These are phyloP conservation scores for Anomalospiza imberbis DNA, from an alignment of 2,797 vertebrate genomes.

Conservation along the genomic window DNA sequence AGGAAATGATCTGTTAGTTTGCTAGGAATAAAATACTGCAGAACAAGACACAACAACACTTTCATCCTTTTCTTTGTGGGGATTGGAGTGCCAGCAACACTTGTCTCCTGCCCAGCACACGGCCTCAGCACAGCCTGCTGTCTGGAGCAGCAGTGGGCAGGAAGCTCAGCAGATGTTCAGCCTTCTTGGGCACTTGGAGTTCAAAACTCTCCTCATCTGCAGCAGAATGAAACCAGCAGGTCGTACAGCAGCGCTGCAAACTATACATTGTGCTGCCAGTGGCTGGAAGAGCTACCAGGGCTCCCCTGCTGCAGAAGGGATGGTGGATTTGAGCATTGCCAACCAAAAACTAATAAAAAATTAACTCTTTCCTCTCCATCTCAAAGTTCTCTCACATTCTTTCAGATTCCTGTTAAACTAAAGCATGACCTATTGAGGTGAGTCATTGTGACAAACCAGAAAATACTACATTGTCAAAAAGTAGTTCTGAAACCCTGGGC, in stretches of 20 bases:
- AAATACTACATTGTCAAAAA: constrained; percentile 4
- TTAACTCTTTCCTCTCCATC: neutral
- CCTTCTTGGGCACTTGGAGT: neutral
- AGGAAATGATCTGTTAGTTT: neutral
- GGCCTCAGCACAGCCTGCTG: neutral
- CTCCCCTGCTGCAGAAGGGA: neutral
- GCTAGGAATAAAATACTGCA: neutral
- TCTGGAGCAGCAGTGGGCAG: neutral
- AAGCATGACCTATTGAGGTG: neutral
- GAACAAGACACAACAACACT: neutral
- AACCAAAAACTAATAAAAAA: neutral
- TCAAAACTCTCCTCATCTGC: neutral
- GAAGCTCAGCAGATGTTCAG: neutral
- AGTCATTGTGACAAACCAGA: neutral
- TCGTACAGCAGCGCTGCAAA: neutral
- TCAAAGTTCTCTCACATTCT: neutral
- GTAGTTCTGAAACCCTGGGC: neutral
- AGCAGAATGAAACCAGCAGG: neutral
- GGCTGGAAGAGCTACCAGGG: neutral
- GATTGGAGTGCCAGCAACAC: rapidly evolving
- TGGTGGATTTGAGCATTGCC: neutral
- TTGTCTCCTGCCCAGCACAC: neutral
- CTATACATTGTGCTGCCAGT: neutral
- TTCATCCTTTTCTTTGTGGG: neutral
- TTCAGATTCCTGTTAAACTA: constrained; percentile 7